Evolutionary conservation across 2,113 vertebrate species (phyloP), one percentile per base, ranked within the genome.

Genomic region (Embiotoca jacksoni): DNA sequence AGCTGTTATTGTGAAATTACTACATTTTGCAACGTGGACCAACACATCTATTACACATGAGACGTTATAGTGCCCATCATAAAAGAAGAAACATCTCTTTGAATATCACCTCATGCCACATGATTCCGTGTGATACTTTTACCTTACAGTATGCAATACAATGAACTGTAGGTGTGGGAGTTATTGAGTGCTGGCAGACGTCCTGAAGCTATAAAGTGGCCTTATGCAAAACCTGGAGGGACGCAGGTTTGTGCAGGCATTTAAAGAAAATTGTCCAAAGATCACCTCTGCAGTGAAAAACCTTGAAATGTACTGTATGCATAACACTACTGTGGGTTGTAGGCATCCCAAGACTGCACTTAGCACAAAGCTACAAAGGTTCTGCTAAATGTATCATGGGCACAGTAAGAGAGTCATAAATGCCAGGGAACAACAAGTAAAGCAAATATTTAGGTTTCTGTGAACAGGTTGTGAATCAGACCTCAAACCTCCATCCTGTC

Each of bases 131-230:
- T 52, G 64, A 62, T 67, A 72, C 66, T 61, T 78, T 55, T 73
- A 71, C 58, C 62, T 78, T 68, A 50, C 15, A 65, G 46, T 52
- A 11, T 82, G 74, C 76, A 85, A 84, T 83, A 69, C 81, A 79
- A 86, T 82, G 56, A 81, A 79, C 71, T 73, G 69, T 66, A 41
- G 74, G 67, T 78, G 35, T 70, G 60, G 47, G 56, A 67, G 81
- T 71, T 74, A 85, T 73, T 83, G 62, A 72, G 36, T 75, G 64
- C 47, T 90, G 79, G 79, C 86, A 81, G 79, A 64, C 55, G 63
- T 78, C 82, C 82, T 78, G 5, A 59, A 64, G 84, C 76, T 71
- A 72, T 85, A 75, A 88, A 84, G 75, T 32, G 81, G 62, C 59
- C 33, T 37, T 6, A 55, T 65, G 70, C 46, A 66, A 70, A 85